A percentile compares a stretch with the other conserved stretches of the same genome.
Evolutionary conservation across 1,140 invertebrate genomes (phyloP).

Genomic region (Leptoteleia sp.): DNA sequence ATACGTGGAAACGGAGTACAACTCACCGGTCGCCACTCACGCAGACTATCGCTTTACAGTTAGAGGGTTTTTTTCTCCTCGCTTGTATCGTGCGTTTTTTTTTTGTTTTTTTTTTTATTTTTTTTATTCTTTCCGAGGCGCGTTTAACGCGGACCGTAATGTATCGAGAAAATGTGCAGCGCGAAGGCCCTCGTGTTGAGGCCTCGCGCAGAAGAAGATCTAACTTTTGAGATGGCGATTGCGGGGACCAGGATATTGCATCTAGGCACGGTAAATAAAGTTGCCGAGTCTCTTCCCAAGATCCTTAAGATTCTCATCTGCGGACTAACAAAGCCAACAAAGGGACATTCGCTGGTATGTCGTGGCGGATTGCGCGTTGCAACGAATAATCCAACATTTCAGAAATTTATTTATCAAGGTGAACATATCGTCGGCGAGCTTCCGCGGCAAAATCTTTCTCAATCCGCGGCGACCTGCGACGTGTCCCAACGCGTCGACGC

Average conservation of each 20-base stretch:
- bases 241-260: slow-evolving; percentile 58
- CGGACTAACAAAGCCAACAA: slow-evolving; percentile 58
- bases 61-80: slow-evolving; percentile 1
- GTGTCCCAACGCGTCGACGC: slow-evolving; percentile 24
- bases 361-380: slow-evolving; percentile 22
- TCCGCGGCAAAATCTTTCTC: slow-evolving; percentile 42
- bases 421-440: slow-evolving; percentile 46
- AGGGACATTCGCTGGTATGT: slow-evolving; percentile 55
- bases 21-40: too few relatives aligned
- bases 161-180: slow-evolving; percentile 41
- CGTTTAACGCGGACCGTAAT: slow-evolving; percentile 24
- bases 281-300: slow-evolving; percentile 55
- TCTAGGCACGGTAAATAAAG: slow-evolving; percentile 55
- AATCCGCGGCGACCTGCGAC: slow-evolving; percentile 29
- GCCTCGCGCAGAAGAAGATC: slow-evolving; percentile 33
- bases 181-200: background rate
- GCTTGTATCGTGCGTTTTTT: too few relatives aligned
- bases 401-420: slow-evolving; percentile 52
- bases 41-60: slow-evolving; percentile 3
- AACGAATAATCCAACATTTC: slow-evolving; percentile 47
- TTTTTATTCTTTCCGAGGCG: background rate
- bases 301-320: slow-evolving; percentile 62
- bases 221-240: slow-evolving; percentile 53
- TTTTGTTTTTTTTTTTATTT: too few relatives aligned
- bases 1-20: too few relatives aligned